Base-by-base conservation (phyloP, 2,113 vertebrate species). In the Gobio gobio region DNA sequence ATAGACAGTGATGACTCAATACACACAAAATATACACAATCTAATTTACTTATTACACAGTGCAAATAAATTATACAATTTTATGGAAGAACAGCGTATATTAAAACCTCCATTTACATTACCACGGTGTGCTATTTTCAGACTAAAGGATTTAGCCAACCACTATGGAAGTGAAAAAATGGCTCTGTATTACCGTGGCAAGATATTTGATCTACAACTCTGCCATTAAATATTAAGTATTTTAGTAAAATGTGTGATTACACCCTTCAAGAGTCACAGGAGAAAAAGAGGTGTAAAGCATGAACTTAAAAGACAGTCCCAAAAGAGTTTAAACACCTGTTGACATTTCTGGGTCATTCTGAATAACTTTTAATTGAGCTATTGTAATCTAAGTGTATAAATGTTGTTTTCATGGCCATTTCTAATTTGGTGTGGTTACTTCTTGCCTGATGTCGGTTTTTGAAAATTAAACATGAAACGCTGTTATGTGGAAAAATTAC, bases 131-230 rank as follows among this genome's bases (percentile, higher is more conserved):
- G 2, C 33, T 77, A 36, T 77, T 36, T 40, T 68, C 8, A 36
- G 18, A 40, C 29, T 68, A 10, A 68, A 68, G 20, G 3, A 40
- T 40, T 74, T 24, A 47, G 10, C 72, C 5, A 49, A 7, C 4
- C n/a, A 26, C 20, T 29, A 75, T 26, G 8, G 8, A 1, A 40
- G 66, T 70, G 2, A 77, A 77, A 29, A 56, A 9, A 56, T 56
- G 51, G 29, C 26, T 56, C 4, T 36, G 16, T 13, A 12, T 3
- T n/a, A 36, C 29, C 18, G 29, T 26, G 18, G 74, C 47, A 54
- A 78, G 73, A 33, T 51, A 75, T 49, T 20, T 7, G 47, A 78
- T 78, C 54, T 78, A 78, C 18, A 59, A 40, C 54, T n/a, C 18
- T 58, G 5, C 10, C 16, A 51, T 77, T 56, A 58, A 61, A 59